Base-by-base conservation (phyloP, 2,888 invertebrate genomes). In the Xanthia icteritia region DNA sequence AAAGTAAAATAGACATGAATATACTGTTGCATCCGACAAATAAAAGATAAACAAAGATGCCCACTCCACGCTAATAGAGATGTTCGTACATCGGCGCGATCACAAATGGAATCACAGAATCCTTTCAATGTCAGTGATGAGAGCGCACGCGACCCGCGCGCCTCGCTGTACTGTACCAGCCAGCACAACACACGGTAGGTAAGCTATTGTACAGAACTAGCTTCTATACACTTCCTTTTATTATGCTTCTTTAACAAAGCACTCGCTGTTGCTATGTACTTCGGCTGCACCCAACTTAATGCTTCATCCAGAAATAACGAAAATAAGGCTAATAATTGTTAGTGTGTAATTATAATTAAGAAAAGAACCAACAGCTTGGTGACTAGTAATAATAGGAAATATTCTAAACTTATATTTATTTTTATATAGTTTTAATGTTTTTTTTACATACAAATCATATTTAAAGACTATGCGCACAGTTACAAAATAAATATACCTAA, bases 91-190 rank as follows among this genome's bases (percentile, higher is more conserved):
- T 77, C 80, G 64, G 23, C 63, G 77, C 65, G 5, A 77, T 82
- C 73, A 81, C 78, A 76, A 85, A 82, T 83, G 82, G 72, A 83
- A 83, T 86, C 84, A 87, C 89, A 87, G 94, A 94, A 94, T 93
- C 94, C 94, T 90, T 93, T 92, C 92, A 94, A 93, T 76, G 88
- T 70, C 78, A 81, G 83, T 23, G 82, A 23, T 9, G 82, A 71
- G 81, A 60, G 66, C 72, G 78, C 77, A 69, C 61, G 76, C 82
- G 73, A 82, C 63, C 72, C 5, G 15, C 31, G 27, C 60, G 68
- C 20, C 11, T 3, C 17, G 8, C 39, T 1, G 27, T 5, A 0
- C 51, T 2, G 42, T n/a, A 1, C 74, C 0, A 17, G 11, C 2
- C 27, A 9, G 42, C 61, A 27, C 39, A 1, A 6, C 58, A 2